Percentiles rank a stretch among this genome's conserved stretches.
Conservation (phyloP, 2,888 invertebrate genomes). For the Trachelus troglodyta region DNA sequence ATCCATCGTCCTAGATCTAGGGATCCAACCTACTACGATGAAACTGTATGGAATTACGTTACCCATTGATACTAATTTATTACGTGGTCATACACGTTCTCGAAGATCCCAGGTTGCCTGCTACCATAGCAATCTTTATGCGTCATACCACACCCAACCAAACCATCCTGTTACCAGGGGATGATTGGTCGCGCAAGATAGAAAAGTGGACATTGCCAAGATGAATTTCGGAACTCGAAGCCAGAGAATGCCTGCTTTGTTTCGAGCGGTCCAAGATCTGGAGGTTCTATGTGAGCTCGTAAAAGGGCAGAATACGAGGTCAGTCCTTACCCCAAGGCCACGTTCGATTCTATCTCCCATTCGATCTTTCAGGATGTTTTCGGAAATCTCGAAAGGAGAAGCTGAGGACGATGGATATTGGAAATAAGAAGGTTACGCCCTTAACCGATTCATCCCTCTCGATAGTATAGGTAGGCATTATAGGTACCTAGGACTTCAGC, state of each 20-base stretch:
- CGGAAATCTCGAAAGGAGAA: neutral
- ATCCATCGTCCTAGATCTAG: neutral
- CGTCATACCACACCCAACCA: neutral
- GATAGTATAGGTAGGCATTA: neutral
- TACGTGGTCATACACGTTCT: neutral
- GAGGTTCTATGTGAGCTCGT: neutral
- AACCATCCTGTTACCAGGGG: neutral
- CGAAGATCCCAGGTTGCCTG: neutral
- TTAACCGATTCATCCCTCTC: neutral
- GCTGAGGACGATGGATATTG: neutral
- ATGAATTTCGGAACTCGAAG: neutral
- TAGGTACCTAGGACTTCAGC: neutral
- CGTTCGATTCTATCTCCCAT: neutral
- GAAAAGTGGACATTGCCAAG: neutral
- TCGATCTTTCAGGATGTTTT: neutral
- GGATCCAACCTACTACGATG: neutral
- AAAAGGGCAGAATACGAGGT: neutral
- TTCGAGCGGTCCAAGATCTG: neutral
- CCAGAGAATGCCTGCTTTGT: neutral
- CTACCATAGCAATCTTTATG: neutral
- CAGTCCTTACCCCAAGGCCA: neutral
- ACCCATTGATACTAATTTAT: neutral
- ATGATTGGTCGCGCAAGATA: neutral
- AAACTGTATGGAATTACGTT: neutral
- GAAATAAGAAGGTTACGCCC: neutral